Percentiles rank a stretch among this genome's conserved stretches.
Evolutionary conservation across 2,797 vertebrate species (phyloP).

Genomic region (Hyperoplus immaculatus): DNA sequence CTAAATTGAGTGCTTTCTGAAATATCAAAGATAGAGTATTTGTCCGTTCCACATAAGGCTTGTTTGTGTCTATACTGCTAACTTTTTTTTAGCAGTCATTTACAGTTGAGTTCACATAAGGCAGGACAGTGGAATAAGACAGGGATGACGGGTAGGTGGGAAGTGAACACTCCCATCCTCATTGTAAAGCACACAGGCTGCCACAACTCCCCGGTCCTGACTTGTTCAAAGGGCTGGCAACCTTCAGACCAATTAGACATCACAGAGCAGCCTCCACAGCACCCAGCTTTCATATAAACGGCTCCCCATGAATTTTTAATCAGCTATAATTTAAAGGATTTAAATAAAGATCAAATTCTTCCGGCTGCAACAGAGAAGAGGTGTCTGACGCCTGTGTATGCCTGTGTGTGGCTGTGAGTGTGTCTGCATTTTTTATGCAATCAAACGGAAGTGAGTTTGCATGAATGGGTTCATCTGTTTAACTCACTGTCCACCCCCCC

Average conservation of each 20-base stretch:
- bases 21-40: constrained; percentile 24
- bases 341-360: constrained; percentile 87
- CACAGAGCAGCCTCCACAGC: constrained; percentile 82
- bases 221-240: constrained; percentile 87
- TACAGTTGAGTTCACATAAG: constrained; percentile 26
- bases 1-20: constrained; percentile 23
- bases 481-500: constrained; percentile 42
- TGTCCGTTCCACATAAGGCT: constrained; percentile 9
- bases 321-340: constrained; percentile 86
- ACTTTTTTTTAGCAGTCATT: constrained; percentile 27
- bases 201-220: constrained; percentile 77
- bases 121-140: constrained; percentile 28
- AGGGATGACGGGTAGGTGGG: constrained; percentile 65
- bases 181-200: constrained; percentile 76
- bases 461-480: constrained; percentile 76
- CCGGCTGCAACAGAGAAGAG: constrained; percentile 75
- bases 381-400: constrained; percentile 58
- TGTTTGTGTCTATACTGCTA: background rate
- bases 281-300: constrained; percentile 82
- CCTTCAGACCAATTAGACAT: constrained; percentile 88
- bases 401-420: constrained; percentile 36
- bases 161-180: constrained; percentile 81
- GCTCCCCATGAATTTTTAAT: constrained; percentile 85
- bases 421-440: constrained; percentile 70
- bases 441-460: constrained; percentile 67